Conservation (phyloP, 2,797 vertebrate genomes). For the Lacerta agilis region DNA sequence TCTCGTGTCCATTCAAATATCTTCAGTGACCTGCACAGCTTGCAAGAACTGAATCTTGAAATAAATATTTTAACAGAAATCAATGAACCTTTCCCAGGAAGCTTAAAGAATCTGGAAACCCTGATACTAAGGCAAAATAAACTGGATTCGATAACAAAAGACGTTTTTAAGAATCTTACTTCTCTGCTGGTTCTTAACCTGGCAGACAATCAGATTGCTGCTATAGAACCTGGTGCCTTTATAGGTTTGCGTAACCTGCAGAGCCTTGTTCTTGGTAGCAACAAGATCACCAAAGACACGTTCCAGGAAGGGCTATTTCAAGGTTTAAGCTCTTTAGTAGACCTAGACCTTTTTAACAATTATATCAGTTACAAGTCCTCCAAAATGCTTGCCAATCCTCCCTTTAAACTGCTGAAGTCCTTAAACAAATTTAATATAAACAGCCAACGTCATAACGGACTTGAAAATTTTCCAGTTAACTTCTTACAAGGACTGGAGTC, state of each 20-base stretch:
- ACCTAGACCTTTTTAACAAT: conserved; percentile 81
- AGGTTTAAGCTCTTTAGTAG: conserved; percentile 76
- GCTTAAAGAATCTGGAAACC: conserved; percentile 75
- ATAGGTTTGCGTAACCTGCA: conserved; percentile 75
- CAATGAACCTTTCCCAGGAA: conserved; percentile 72
- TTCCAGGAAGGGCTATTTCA: conserved; percentile 71
- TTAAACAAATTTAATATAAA: conserved; percentile 80
- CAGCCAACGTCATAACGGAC: conserved; percentile 75
- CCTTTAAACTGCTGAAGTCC: conserved; percentile 80
- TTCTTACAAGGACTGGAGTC: conserved; percentile 79
- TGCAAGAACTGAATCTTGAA: conserved; percentile 79
- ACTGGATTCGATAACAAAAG: conserved; percentile 78
- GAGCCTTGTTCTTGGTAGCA: conserved; percentile 81
- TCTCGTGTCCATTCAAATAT: conserved; percentile 72
- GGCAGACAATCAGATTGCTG: conserved; percentile 80
- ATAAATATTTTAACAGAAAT: conserved; percentile 83
- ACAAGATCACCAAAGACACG: conserved; percentile 68
- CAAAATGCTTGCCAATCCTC: conserved; percentile 63
- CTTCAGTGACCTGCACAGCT: conserved; percentile 74
- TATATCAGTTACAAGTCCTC: conserved; percentile 71
- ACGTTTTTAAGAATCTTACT: conserved; percentile 71
- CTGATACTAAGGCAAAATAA: conserved; percentile 83
- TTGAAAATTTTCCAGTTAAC: conserved; percentile 73
- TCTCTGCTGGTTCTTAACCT: conserved; percentile 78
- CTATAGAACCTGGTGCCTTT: conserved; percentile 73